Evolutionary conservation across 2,797 vertebrate species (phyloP).

Genomic region (Catamblyrhynchus diadema): DNA sequence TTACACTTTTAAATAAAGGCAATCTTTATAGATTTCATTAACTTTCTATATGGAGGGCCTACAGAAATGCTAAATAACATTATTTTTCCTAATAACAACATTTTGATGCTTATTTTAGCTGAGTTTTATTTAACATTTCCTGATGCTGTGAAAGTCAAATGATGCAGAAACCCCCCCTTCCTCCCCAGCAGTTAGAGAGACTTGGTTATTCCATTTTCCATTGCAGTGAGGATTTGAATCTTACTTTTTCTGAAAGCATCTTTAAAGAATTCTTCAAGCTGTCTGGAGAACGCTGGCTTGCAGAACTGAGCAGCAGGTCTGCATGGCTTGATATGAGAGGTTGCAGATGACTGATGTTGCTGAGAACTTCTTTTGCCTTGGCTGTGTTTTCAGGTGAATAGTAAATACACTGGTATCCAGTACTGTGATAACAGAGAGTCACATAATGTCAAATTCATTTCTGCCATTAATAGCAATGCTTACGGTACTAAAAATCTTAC

Average conservation of each 20-base stretch:
- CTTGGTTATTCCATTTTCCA: conserved; percentile 50
- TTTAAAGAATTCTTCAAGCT: conserved; percentile 91
- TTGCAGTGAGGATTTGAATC: conserved; percentile 62
- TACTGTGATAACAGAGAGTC: conserved; percentile 83
- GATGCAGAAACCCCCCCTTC: not conserved
- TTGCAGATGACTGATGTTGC: conserved; percentile 89
- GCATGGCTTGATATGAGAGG: conserved; percentile 89
- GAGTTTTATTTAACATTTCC: conserved; percentile 52
- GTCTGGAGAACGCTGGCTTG: conserved; percentile 86
- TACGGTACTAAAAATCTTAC: not conserved
- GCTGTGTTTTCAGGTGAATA: conserved; percentile 97
- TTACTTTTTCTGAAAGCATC: conserved; percentile 95
- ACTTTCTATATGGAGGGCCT: not conserved
- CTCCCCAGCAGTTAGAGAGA: not conserved
- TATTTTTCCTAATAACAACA: conserved; percentile 23
- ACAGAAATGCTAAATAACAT: conserved; percentile 10
- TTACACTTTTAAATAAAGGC: conserved; percentile 26
- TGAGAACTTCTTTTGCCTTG: conserved; percentile 95
- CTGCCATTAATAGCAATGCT: not conserved
- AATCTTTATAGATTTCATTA: not conserved
- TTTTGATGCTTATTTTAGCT: conserved; percentile 57
- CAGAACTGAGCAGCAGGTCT: conserved; percentile 90
- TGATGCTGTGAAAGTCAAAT: conserved; percentile 39
- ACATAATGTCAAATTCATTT: not conserved
- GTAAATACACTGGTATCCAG: conserved; percentile 98